phyloP scores from a whole-genome alignment of 2,888 invertebrate genomes.

The Gymnosoma rotundatum region DNA sequence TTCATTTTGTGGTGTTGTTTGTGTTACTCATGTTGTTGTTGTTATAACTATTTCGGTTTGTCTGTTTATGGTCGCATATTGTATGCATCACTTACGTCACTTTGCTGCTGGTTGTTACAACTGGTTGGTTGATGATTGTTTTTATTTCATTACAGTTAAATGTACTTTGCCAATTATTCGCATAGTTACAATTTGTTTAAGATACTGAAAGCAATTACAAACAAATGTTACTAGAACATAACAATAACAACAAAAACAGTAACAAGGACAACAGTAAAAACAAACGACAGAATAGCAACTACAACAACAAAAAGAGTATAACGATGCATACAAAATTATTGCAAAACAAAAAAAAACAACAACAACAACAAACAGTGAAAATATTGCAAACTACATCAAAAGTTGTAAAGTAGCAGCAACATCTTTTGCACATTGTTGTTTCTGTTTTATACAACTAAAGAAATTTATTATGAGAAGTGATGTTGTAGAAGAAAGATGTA shows the following conservation, averaged over 20 bases:
- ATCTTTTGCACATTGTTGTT: conserved; percentile 26
- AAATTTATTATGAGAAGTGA: not conserved
- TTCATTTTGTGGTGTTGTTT: conserved; percentile 25
- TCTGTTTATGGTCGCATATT: conserved; percentile 49
- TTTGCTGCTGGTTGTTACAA: conserved; percentile 51
- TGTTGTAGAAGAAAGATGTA: not conserved
- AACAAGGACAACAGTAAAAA: conserved; percentile 11
- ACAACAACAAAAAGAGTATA: conserved; percentile 15
- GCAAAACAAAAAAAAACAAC: conserved; percentile 3
- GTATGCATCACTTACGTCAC: conserved; percentile 46
- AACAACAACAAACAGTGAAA: not conserved
- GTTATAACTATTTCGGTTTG: conserved; percentile 4
- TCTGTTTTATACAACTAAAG: conserved; percentile 22
- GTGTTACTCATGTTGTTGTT: not conserved
- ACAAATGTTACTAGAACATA: conserved; percentile 62
- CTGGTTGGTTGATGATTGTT: conserved; percentile 53
- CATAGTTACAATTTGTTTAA: conserved; percentile 66
- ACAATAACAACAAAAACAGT: conserved; percentile 21
- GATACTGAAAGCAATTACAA: conserved; percentile 56
- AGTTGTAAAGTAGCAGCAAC: conserved; percentile 38
- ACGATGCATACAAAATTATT: conserved; percentile 26
- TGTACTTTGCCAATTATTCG: conserved; percentile 66
- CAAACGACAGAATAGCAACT: not conserved
- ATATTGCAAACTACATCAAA: conserved; percentile 24
- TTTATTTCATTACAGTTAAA: conserved; percentile 52